Evolutionary conservation across 2,888 invertebrate genomes (phyloP).

Genomic region (Epirrita christyi): DNA sequence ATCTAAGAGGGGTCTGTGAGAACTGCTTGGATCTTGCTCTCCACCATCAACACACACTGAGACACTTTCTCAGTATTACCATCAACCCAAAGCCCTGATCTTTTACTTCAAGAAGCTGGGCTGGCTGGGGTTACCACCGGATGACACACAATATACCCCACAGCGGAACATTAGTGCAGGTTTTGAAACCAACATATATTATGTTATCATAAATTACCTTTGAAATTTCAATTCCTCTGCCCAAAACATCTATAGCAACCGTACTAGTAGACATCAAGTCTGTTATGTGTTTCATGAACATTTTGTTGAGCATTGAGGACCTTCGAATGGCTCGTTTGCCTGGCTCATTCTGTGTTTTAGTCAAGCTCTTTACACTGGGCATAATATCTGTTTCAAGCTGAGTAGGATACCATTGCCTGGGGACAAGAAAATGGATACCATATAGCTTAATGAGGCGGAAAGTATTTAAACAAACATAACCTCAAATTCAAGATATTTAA

Average conservation of each 20-base stretch:
- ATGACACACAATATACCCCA: no score
- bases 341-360: slow-evolving; percentile 76
- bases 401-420: slow-evolving; percentile 68
- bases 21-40: no score
- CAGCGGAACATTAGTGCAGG: no score
- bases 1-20: no score
- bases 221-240: slow-evolving; percentile 89
- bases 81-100: no score
- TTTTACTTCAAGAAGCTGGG: no score
- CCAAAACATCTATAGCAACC: slow-evolving; percentile 84
- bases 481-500: slow-evolving; percentile 9
- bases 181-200: no score
- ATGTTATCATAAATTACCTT: slow-evolving; percentile 66
- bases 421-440: slow-evolving; percentile 11
- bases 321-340: slow-evolving; percentile 84
- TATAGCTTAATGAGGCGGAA: neutral
- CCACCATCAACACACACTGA: no score
- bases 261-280: slow-evolving; percentile 91
- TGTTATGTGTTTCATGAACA: slow-evolving; percentile 92
- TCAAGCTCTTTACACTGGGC: slow-evolving; percentile 69
- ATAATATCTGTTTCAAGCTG: slow-evolving; percentile 50
- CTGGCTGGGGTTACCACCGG: no score
- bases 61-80: no score
- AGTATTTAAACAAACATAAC: slow-evolving; percentile 20
- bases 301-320: slow-evolving; percentile 88